A percentile compares a stretch with the other conserved stretches of the same genome.
Evolutionary conservation across 2,113 vertebrate genomes (phyloP).

Genomic region (Erythrolamprus reginae): DNA sequence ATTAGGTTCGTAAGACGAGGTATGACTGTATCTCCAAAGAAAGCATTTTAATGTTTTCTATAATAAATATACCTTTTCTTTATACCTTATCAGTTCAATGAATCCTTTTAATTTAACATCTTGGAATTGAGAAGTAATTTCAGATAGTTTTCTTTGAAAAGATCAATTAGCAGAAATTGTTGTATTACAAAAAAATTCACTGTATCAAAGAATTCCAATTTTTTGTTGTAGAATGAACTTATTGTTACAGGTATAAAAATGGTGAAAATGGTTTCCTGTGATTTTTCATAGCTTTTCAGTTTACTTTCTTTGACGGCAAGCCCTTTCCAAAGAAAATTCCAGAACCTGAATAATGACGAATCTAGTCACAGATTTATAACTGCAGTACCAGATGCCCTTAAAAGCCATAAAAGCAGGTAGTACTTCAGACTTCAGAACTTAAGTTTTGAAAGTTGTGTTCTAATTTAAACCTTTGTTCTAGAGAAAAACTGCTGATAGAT

Average conservation of each 20-base stretch:
- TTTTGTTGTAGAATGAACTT: background rate
- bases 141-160: background rate
- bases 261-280: constrained; percentile 25
- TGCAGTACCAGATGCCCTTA: constrained; percentile 53
- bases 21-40: too few species aligned
- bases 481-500: background rate
- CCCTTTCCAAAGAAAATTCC: constrained; percentile 52
- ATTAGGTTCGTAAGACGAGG: too few species aligned
- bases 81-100: background rate
- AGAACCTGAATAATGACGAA: constrained; percentile 63
- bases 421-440: constrained; percentile 15
- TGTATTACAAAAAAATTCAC: constrained; percentile 1
- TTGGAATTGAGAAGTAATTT: background rate
- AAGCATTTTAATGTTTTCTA: background rate
- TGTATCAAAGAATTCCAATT: constrained; percentile 12
- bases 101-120: background rate
- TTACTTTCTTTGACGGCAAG: constrained; percentile 72
- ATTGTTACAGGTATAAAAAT: background rate
- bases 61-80: background rate
- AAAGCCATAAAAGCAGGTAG: constrained; percentile 61
- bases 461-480: background rate
- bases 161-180: background rate
- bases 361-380: constrained; percentile 65
- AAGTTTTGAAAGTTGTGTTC: constrained; percentile 23
- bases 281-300: constrained; percentile 66